phyloP scores from a whole-genome alignment of 2,888 invertebrate species.

The Coecobrya sp. region DNA sequence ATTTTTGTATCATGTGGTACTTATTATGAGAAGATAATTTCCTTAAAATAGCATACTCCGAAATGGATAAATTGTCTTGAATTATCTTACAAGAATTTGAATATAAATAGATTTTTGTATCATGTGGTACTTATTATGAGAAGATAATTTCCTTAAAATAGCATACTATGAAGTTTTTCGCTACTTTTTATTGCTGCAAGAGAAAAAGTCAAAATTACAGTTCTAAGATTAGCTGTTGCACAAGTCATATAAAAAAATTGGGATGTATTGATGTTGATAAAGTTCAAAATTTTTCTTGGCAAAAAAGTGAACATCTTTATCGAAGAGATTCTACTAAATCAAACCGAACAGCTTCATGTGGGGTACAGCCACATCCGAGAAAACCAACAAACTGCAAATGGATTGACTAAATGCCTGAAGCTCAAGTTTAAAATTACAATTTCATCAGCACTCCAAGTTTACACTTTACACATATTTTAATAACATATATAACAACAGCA shows the following conservation, averaged over 20 bases:
- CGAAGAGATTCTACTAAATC: slow-evolving; percentile 11
- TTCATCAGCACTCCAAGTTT: neutral
- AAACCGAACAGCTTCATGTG: neutral
- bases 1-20: slow-evolving; percentile 13
- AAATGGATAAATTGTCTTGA: slow-evolving; percentile 2
- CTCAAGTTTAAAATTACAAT: slow-evolving; percentile 8
- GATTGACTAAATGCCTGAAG: neutral
- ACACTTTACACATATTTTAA: neutral
- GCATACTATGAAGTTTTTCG: neutral
- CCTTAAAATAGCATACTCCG: neutral
- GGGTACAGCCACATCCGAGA: neutral
- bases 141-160: slow-evolving; percentile 25
- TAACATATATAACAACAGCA: neutral
- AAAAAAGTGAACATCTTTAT: slow-evolving; percentile 36
- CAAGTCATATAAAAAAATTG: neutral
- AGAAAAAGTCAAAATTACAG: neutral
- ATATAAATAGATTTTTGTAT: slow-evolving; percentile 33
- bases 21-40: slow-evolving; percentile 29
- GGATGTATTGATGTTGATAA: neutral
- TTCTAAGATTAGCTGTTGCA: neutral
- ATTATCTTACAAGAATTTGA: neutral
- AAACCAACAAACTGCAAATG: neutral
- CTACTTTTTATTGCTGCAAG: neutral
- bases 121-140: neutral
- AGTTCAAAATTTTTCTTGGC: slow-evolving; percentile 40